phyloP scores from a whole-genome alignment of 2,797 vertebrate genomes.

The Melanogrammus aeglefinus region DNA sequence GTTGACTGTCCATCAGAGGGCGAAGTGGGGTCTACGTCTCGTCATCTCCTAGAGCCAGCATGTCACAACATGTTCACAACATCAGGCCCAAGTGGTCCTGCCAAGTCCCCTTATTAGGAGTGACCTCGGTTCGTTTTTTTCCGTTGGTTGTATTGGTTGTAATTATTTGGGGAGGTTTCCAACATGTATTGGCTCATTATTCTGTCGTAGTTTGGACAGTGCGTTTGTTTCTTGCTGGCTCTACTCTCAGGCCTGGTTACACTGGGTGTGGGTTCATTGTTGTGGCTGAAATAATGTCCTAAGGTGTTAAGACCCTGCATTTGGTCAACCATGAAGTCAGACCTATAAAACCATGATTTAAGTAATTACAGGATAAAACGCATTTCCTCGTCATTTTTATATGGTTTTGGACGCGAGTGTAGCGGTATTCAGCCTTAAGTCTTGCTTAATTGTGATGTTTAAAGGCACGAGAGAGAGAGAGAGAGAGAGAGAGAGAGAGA shows the following conservation, averaged over 20 bases:
- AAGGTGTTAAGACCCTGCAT: not conserved
- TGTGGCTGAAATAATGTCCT: not conserved
- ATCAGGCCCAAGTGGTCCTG: conserved; percentile 18
- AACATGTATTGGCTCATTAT: too few species aligned
- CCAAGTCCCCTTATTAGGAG: conserved; percentile 22
- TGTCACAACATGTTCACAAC: conserved; percentile 72
- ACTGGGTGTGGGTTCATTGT: not conserved
- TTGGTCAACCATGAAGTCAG: not conserved
- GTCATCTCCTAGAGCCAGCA: conserved; percentile 18
- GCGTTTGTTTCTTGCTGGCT: not conserved
- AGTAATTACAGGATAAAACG: not conserved
- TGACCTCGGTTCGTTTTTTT: not conserved
- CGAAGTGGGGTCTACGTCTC: conserved; percentile 37
- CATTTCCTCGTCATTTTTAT: not conserved
- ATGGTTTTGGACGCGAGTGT: not conserved
- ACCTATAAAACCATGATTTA: not conserved
- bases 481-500: too few species aligned
- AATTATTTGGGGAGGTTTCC: not conserved
- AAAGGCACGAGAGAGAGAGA: not conserved
- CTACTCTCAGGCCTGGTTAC: not conserved
- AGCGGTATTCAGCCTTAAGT: not conserved
- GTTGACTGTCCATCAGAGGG: conserved; percentile 70
- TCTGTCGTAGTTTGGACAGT: not conserved
- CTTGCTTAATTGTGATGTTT: not conserved
- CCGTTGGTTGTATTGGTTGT: not conserved